phyloP scores from a whole-genome alignment of 2,113 vertebrate genomes.

The Oenanthe oenanthe region DNA sequence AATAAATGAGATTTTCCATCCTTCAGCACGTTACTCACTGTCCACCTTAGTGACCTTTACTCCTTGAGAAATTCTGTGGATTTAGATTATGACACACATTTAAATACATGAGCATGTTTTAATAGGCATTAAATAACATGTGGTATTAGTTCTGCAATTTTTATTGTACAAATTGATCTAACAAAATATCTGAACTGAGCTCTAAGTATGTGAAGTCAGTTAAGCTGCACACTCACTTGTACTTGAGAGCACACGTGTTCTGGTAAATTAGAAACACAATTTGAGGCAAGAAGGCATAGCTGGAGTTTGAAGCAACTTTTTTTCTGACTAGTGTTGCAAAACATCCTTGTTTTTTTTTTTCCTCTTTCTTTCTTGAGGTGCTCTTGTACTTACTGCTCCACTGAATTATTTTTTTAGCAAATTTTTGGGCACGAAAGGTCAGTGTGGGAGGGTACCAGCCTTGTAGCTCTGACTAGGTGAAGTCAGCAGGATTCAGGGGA shows the following conservation, averaged over 20 bases:
- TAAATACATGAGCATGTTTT: not conserved
- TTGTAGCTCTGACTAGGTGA: rapidly evolving
- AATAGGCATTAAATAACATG: not conserved
- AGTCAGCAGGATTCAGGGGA: not conserved
- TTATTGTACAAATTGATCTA: not conserved
- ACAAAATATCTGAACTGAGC: not conserved
- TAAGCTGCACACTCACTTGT: not conserved
- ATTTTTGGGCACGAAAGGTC: not conserved
- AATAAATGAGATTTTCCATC: not conserved
- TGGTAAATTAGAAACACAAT: not conserved
- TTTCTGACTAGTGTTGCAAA: not conserved
- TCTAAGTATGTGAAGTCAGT: not conserved
- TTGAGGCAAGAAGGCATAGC: not conserved
- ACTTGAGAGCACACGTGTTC: not conserved
- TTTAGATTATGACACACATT: not conserved
- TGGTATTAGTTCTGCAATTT: not conserved
- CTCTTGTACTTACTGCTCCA: not conserved
- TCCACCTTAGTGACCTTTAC: not conserved
- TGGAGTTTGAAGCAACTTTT: not conserved
- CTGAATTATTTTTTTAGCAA: not conserved
- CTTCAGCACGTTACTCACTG: not conserved
- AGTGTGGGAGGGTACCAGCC: not conserved
- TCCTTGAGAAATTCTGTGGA: not conserved
- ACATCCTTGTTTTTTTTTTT: not conserved
- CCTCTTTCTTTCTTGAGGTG: not conserved